Base-by-base conservation (phyloP, 2,113 vertebrate species). In the Perca schrenkii region DNA sequence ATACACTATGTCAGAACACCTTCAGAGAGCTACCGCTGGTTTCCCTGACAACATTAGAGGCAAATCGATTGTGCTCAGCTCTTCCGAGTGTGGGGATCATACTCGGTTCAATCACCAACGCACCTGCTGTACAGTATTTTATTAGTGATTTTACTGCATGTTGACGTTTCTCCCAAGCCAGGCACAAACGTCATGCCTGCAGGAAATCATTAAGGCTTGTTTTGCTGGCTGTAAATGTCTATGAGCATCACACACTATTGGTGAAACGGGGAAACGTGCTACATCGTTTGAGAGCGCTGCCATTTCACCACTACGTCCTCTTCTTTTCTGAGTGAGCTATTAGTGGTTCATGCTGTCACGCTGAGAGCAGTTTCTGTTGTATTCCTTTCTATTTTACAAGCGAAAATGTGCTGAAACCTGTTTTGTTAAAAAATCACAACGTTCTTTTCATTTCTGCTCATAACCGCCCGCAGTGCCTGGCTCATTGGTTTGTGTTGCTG, bases 71-170 rank as follows among this genome's bases (percentile, higher is more conserved):
- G 67, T 36, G 50, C 50, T 82, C 69, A 19, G 77, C 72, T 81
- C 72, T 66, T 74, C 58, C 28, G 22, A 74, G 79, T 53, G 54
- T 54, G 34, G 56, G 60, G 72, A 83, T 88, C 87, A 70, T 54
- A 43, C 58, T 70, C 49, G 3, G 68, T 82, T 80, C 77, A 77
- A 62, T 86, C 83, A 57, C 65, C 77, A 77, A 22, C 65, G 68
- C 68, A 75, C 75, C 79, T 50, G 68, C 62, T 73, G 4, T 78
- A 79, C 69, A 69, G 77, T 67, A 80, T 84, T 68, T 43, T 79
- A 67, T 72, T 25, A 52, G n/a, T 36, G 52, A 72, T 80, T 69
- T 61, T 43, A 13, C 66, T 66, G 53, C 11, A 53, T 21, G 50
- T 25, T 21, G 47, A 82, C 40, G 72, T 52, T 71, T 58, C 40